Evolutionary conservation across 2,113 vertebrate genomes (phyloP), one percentile per base, ranked within the genome.

Genomic region (Barbus barbus): DNA sequence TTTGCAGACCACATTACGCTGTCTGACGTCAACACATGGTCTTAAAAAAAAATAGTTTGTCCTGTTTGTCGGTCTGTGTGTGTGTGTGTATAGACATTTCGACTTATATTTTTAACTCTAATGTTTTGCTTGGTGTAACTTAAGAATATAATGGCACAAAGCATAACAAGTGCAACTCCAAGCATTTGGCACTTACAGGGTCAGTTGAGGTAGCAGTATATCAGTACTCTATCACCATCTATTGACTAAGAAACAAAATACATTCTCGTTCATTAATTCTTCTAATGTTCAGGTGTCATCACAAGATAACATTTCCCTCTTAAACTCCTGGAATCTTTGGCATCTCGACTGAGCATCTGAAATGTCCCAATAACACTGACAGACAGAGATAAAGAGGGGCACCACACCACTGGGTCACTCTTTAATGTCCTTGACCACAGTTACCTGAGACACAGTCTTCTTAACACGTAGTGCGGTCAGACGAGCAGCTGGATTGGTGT

Each of bases 381-480:
- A 44, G 69, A 72, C 36, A 73, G 22, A 75, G 14, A 31, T 20
- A 26, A n/a, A 51, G 73, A 18, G 44, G 14, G 24, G n/a, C 24
- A 46, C 12, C 76, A 60, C 28, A 18, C 53, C 24, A 46, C 38
- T 53, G 81, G 69, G 75, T 89, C 93, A 94, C 11, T 89, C 92
- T 90, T 93, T 92, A 91, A 92, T 83, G 73, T 97, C 95, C 83
- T 95, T 94, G 85, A 92, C 92, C 77, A 87, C 87, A 0, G 94
- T 95, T 87, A 98, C 94, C 91, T 99, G 97, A 1, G 96, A 96
- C 77, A 98, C 85, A 0, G 97, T 99, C 82, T 99, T 99, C 96
- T 99, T 99, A 84, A 99, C 94, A 0, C 98, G 96, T 83, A 99
- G 96, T 0, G 97, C 96, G 0, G 98, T 99, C 41, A 99, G 94